Base-by-base conservation (phyloP, 1,140 invertebrate species). In the Neuroterus valhalla region DNA sequence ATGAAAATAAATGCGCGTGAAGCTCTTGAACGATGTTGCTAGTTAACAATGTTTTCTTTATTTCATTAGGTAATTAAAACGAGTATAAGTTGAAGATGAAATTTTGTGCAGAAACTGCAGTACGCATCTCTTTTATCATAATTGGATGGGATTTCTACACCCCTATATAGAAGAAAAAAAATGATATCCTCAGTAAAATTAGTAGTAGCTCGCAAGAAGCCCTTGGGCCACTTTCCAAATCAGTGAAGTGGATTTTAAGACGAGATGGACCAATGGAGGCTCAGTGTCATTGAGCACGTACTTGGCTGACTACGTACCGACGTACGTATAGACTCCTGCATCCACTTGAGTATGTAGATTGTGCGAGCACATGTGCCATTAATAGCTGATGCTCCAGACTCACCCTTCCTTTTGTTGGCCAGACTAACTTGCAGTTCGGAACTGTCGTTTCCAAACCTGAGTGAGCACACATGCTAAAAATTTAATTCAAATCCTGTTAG, bases 321-420 rank as follows among this genome's bases (percentile, higher is more conserved):
- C 55, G 55, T 62, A 62, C 31, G 12, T 62, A 62, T 62, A 62
- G 31, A 62, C 55, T 62, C 14, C 55, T 76, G 72, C 72, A 78
- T 75, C 81, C 77, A 82, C 80, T 82, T 78, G 78, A 79, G 80
- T 81, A 81, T 81, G 80, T 79, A 81, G 76, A 81, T 81, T 81
- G 80, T 79, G 75, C 76, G 67, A 68, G 78, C 80, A 81, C 80
- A 81, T 81, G 76, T 81, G 80, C 78, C 78, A 81, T 81, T 81
- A 81, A 79, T 81, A 79, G 80, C 80, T 79, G 80, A 79, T 79
- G 75, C 75, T 79, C 72, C 55, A 70, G 75, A 76, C 74, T 76
- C 74, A 72, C 74, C 70, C 26, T 75, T 52, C 71, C 71, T 70
- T 68, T 70, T 78, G 73, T 74, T 76, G 78, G 55, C 62, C 62